A percentile compares a stretch with the other conserved stretches of the same genome.
Evolutionary conservation across 2,113 vertebrate species (phyloP).

Genomic region (Octodon degus): DNA sequence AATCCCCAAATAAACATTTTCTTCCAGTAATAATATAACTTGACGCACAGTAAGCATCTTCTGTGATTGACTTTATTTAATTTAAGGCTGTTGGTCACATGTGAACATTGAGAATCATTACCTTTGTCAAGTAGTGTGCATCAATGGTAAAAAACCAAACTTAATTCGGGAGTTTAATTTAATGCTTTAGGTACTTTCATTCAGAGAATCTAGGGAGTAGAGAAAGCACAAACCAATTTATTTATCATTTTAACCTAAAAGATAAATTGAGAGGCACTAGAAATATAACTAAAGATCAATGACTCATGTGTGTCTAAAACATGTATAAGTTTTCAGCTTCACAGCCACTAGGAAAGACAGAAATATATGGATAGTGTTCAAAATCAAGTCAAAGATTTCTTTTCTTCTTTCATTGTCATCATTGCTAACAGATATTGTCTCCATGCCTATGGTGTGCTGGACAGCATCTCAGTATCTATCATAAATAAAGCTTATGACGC

Average conservation of each 20-base stretch:
- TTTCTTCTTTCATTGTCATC: background rate
- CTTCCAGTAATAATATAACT: background rate
- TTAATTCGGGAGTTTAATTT: slow-evolving; percentile 7
- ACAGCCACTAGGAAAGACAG: background rate
- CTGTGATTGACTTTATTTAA: slow-evolving; percentile 39
- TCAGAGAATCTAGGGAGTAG: background rate
- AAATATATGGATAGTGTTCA: slow-evolving; percentile 2
- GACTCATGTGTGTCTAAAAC: background rate
- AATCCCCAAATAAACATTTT: slow-evolving; percentile 56
- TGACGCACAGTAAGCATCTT: background rate
- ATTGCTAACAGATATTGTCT: background rate
- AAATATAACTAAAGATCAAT: slow-evolving; percentile 5
- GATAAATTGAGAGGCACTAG: background rate
- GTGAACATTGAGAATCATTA: slow-evolving; percentile 2
- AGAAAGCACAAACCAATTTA: background rate
- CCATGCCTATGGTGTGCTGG: background rate
- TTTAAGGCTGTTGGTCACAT: background rate
- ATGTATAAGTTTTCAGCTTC: background rate
- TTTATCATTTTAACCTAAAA: background rate
- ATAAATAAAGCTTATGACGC: background rate
- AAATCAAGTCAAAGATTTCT: background rate
- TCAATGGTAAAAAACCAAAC: slow-evolving; percentile 3
- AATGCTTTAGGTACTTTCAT: background rate
- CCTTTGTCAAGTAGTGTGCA: background rate
- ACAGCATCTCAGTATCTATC: background rate